Percentiles rank a stretch among this genome's conserved stretches.
Evolutionary conservation across 2,797 vertebrate species (phyloP).

Genomic region (Apogon hyalosoma): DNA sequence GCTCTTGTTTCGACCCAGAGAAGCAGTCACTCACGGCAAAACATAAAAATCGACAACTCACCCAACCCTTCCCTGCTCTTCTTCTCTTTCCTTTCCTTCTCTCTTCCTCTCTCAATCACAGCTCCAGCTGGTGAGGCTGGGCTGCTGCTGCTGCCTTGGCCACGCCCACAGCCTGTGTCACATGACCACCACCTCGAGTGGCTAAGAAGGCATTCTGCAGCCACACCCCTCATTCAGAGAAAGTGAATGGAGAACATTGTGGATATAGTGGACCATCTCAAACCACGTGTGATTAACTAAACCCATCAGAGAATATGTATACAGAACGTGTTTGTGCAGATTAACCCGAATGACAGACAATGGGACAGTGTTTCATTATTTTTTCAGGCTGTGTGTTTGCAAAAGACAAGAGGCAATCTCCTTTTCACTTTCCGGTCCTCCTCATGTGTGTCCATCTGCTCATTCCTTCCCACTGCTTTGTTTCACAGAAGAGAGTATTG

Average conservation of each 20-base stretch:
- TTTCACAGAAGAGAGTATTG: conserved; percentile 42
- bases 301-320: conserved; percentile 15
- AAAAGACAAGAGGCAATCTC: conserved; percentile 30
- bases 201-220: conserved; percentile 62
- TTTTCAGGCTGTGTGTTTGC: conserved; percentile 12
- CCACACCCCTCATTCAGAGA: conserved; percentile 82
- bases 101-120: conserved; percentile 78
- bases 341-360: conserved; percentile 17
- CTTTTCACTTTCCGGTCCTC: conserved; percentile 21
- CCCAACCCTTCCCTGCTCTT: conserved; percentile 71
- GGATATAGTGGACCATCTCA: conserved; percentile 21
- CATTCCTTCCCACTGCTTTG: conserved; percentile 55
- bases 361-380: background rate
- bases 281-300: conserved; percentile 29
- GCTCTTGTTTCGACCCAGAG: conserved; percentile 21
- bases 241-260: conserved; percentile 72
- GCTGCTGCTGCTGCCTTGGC: conserved; percentile 52
- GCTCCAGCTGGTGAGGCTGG: conserved; percentile 80
- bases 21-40: conserved; percentile 35
- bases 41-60: conserved; percentile 75
- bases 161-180: conserved; percentile 78
- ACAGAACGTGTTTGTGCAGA: conserved; percentile 3
- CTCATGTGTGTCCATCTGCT: conserved; percentile 62
- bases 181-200: conserved; percentile 72
- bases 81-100: conserved; percentile 61